phyloP scores from a whole-genome alignment of 2,797 vertebrate species.

The Acridotheres tristis region DNA sequence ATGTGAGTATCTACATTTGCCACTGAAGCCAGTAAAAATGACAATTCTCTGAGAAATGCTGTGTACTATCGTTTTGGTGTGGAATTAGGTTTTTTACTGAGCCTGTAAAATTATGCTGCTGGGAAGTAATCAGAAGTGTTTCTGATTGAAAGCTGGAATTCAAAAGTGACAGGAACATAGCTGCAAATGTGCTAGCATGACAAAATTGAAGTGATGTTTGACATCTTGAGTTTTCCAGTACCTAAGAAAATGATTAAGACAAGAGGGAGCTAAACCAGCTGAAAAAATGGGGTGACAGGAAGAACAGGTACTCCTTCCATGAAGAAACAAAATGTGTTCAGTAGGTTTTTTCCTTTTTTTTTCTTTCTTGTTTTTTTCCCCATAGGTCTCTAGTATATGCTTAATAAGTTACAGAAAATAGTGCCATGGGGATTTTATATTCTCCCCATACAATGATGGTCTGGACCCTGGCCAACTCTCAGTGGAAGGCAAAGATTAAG shows the following conservation, averaged over 20 bases:
- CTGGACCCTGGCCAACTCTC: slow-evolving; percentile 15
- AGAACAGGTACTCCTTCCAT: not conserved
- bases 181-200: not conserved
- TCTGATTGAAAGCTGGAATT: slow-evolving; percentile 19
- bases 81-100: not conserved
- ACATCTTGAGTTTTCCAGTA: not conserved
- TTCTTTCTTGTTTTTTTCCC: not conserved
- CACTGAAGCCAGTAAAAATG: not conserved
- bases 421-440: not conserved
- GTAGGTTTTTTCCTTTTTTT: rapidly evolving
- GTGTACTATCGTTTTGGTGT: not conserved
- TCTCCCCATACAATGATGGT: not conserved
- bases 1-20: not conserved
- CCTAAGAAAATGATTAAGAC: not conserved
- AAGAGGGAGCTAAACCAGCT: not conserved
- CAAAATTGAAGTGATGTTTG: not conserved
- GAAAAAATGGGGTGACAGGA: not conserved
- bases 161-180: not conserved
- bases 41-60: not conserved
- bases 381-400: not conserved
- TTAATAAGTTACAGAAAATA: not conserved
- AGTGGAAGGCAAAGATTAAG: slow-evolving; percentile 43
- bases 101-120: not conserved
- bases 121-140: not conserved
- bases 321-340: not conserved